Evolutionary conservation across 1,140 invertebrate species (phyloP).

Genomic region (Whitmania pigra): DNA sequence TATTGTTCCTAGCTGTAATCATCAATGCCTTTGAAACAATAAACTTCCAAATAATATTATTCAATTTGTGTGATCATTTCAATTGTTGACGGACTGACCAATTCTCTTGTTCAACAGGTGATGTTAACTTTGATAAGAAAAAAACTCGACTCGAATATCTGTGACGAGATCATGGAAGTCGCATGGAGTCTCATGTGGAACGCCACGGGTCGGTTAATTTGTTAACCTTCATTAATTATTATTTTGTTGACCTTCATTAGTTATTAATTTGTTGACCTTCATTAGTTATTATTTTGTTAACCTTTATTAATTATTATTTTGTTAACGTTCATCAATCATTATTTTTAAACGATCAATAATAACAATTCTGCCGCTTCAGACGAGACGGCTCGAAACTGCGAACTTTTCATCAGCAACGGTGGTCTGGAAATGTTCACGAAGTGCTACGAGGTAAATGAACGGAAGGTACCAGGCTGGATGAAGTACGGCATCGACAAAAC

Average conservation of each 20-base stretch:
- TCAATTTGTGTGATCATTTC: too few relatives aligned
- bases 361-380: constrained; percentile 44
- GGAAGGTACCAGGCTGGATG: too few relatives aligned
- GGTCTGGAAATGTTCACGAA: constrained; percentile 75
- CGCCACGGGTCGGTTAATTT: constrained; percentile 63
- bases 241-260: not conserved
- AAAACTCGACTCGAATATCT: constrained; percentile 56
- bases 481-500: too few relatives aligned
- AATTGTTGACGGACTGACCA: too few relatives aligned
- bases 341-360: not conserved
- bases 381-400: constrained; percentile 82
- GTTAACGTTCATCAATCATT: not conserved
- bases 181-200: constrained; percentile 94
- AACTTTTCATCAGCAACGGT: constrained; percentile 66
- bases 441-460: constrained; percentile 51
- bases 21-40: not conserved
- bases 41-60: too few relatives aligned
- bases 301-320: not conserved
- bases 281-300: not conserved
- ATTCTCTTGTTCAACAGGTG: constrained; percentile 47
- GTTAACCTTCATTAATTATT: not conserved
- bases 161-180: constrained; percentile 89
- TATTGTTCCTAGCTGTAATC: not conserved
- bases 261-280: not conserved
- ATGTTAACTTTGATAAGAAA: constrained; percentile 72